phyloP scores from a whole-genome alignment of 2,113 vertebrate species.

The Hippocampus comes region DNA sequence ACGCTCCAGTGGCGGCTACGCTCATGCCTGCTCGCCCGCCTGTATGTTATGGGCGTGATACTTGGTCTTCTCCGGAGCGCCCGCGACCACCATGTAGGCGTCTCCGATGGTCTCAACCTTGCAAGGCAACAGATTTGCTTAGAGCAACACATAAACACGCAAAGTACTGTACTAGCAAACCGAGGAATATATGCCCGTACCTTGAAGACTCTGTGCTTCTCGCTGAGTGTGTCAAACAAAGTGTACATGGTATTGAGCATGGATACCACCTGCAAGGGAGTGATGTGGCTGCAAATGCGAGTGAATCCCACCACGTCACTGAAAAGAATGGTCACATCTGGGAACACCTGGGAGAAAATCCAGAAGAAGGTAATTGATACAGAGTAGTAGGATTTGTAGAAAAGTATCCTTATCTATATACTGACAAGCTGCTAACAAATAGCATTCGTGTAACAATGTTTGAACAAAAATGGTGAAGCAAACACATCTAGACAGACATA shows the following conservation, averaged over 20 bases:
- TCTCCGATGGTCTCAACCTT: slow-evolving; percentile 73
- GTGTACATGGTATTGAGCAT: slow-evolving; percentile 77
- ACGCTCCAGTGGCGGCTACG: neutral
- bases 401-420: too few species aligned
- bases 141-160: neutral
- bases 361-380: neutral
- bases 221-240: slow-evolving; percentile 74
- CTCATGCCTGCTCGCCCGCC: neutral
- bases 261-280: slow-evolving; percentile 73
- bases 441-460: too few species aligned
- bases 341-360: slow-evolving; percentile 63
- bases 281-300: slow-evolving; percentile 75
- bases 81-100: slow-evolving; percentile 73
- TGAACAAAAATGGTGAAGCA: too few species aligned
- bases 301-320: slow-evolving; percentile 75
- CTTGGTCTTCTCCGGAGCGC: slow-evolving; percentile 73
- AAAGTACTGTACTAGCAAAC: neutral
- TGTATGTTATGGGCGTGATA: slow-evolving; percentile 74
- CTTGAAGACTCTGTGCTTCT: slow-evolving; percentile 76
- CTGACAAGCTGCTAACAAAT: too few species aligned
- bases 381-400: too few species aligned
- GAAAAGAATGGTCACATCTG: slow-evolving; percentile 74
- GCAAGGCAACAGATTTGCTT: neutral
- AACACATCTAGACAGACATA: too few species aligned
- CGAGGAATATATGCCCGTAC: slow-evolving; percentile 25